A percentile compares a stretch with the other conserved stretches of the same genome.
Evolutionary conservation across 2,797 vertebrate species (phyloP).

Genomic region (Sebastes taczanowskii): DNA sequence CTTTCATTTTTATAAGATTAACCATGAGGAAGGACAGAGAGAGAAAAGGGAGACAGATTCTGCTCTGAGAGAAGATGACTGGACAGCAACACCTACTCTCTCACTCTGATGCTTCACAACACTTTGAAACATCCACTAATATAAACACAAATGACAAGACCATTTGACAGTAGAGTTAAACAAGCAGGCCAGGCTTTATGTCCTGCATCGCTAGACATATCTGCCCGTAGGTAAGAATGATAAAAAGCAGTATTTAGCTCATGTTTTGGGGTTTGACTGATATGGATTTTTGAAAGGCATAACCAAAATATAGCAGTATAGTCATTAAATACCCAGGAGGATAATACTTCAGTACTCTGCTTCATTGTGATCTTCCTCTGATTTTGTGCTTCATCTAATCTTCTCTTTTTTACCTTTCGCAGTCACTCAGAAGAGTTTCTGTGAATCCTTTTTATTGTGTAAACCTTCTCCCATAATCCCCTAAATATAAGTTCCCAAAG

Average conservation of each 20-base stretch:
- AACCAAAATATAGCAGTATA: slow-evolving; percentile 13
- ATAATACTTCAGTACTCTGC: background rate
- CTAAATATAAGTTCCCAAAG: background rate
- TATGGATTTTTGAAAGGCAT: slow-evolving; percentile 8
- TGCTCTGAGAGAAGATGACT: slow-evolving; percentile 19
- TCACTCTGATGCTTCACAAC: slow-evolving; percentile 16
- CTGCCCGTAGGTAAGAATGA: background rate
- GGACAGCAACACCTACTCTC: slow-evolving; percentile 40
- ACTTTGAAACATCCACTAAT: slow-evolving; percentile 5
- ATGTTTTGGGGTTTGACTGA: slow-evolving; percentile 1
- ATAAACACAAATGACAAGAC: slow-evolving; percentile 18
- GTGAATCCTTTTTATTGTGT: background rate
- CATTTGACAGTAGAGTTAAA: slow-evolving; percentile 17
- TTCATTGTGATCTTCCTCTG: background rate
- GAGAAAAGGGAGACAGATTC: slow-evolving; percentile 6
- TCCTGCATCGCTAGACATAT: background rate
- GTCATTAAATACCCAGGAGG: slow-evolving; percentile 12
- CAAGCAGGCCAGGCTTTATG: background rate
- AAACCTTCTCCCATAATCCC: background rate
- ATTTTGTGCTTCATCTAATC: background rate
- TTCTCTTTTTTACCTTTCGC: background rate
- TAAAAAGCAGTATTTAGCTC: slow-evolving; percentile 4
- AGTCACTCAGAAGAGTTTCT: background rate
- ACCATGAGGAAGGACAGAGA: slow-evolving; percentile 46
- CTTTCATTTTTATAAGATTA: slow-evolving; percentile 81